Evolutionary conservation across 2,888 invertebrate genomes (phyloP), one percentile per base, ranked within the genome.

Genomic region (Sericinus montela): DNA sequence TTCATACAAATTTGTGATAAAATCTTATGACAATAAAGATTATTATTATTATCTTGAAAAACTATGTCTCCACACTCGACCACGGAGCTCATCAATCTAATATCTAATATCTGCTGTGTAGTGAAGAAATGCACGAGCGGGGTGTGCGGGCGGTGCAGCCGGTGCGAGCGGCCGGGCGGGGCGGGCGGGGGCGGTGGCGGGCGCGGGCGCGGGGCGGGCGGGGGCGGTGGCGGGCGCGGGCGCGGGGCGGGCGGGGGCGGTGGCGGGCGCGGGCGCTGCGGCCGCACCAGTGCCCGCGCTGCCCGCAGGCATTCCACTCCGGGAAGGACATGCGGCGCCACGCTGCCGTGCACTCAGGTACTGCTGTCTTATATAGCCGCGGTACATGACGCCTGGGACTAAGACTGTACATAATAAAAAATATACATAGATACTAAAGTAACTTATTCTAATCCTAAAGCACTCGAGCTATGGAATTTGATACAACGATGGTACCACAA

Each of bases 281-380:
- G 34, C 84, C 89, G 1, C 91, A 91, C 74, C 79, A 83, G 58
- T 95, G 95, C 68, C 78, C 89, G 59, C 84, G 90, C 49, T 95
- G 95, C 59, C 80, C 87, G 13, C 93, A 92, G 67, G 79, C 91
- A 14, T 95, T 94, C 80, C 90, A 91, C 55, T 92, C 93, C 65
- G 81, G 89, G 41, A 93, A 93, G 67, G 93, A 94, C 67, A 86
- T 94, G 66, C 85, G 91, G 39, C 80, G 95, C 0, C 95, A 95
- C 66, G 82, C 89, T 35, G 90, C 92, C 42, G 92, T 92, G 37
- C 95, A 95, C 71, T 84, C 91, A 35, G 92, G 94, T 94, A 81
- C 65, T n/a, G n/a, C n/a, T n/a, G n/a, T n/a, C n/a, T n/a, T n/a
- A n/a, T n/a, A n/a, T n/a, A n/a, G n/a, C n/a, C n/a, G n/a, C n/a